Percentiles rank a stretch among this genome's conserved stretches.
Evolutionary conservation across 2,888 invertebrate species (phyloP).

Genomic region (Colostygia pectinataria): DNA sequence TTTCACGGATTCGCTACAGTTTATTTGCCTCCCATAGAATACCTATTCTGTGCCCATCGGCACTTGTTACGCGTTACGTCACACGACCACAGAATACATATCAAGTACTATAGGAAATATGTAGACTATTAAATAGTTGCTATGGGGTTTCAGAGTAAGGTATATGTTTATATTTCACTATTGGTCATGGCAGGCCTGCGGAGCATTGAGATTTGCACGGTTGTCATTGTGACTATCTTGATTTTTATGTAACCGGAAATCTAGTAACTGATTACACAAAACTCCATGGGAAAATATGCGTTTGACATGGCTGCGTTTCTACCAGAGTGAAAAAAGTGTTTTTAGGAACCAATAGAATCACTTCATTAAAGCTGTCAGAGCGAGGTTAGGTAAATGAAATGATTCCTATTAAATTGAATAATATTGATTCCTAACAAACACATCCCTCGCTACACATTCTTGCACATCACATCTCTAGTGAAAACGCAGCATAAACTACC

Average conservation of each 20-base stretch:
- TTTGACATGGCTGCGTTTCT: too few species aligned
- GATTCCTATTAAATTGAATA: too few species aligned
- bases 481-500: too few species aligned
- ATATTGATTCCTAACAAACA: too few species aligned
- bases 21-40: constrained; percentile 46
- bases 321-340: too few species aligned
- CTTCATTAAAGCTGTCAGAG: too few species aligned
- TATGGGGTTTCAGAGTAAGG: constrained; percentile 28
- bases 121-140: constrained; percentile 1
- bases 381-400: too few species aligned
- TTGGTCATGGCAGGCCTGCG: constrained; percentile 52
- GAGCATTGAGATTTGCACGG: constrained; percentile 57
- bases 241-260: constrained; percentile 48
- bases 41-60: background rate
- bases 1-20: constrained; percentile 62
- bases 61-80: constrained; percentile 7
- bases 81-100: background rate
- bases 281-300: constrained; percentile 5
- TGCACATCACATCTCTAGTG: too few species aligned
- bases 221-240: constrained; percentile 47
- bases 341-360: too few species aligned
- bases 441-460: too few species aligned
- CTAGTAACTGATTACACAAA: constrained; percentile 10
- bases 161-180: constrained; percentile 44
- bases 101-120: background rate